These are phyloP conservation scores for Pseudoatta argentina DNA, from an alignment of 1,140 invertebrate genomes.

Conservation along the genomic window DNA sequence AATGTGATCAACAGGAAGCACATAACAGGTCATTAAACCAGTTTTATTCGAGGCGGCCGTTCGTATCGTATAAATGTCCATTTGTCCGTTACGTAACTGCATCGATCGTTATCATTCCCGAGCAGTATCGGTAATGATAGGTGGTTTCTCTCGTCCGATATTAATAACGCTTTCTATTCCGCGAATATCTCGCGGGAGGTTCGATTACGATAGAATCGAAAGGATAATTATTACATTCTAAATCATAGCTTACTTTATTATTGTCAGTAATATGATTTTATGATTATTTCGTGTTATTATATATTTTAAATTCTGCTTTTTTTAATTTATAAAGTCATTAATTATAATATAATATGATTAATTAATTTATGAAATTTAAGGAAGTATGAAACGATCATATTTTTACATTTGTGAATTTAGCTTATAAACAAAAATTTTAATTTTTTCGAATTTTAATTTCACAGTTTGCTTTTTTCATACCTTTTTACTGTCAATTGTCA, in stretches of 20 bases:
- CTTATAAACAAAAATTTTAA: neutral
- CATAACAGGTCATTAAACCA: constrained; percentile 75
- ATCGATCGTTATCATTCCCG: constrained; percentile 64
- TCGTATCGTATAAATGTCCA: constrained; percentile 64
- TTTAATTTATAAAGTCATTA: neutral
- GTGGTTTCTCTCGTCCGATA: constrained; percentile 42
- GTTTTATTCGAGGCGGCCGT: constrained; percentile 65
- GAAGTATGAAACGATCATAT: neutral
- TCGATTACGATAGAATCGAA: neutral
- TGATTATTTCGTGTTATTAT: neutral
- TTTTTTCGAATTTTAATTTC: neutral
- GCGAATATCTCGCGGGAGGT: neutral
- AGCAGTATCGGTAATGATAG: constrained; percentile 60
- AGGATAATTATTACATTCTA: constrained; percentile 28
- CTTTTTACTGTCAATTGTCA: neutral
- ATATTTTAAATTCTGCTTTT: constrained; percentile 1
- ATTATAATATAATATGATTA: neutral
- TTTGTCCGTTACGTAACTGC: constrained; percentile 67
- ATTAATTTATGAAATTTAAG: constrained; percentile 3
- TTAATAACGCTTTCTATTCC: constrained; percentile 56
- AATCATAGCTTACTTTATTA: neutral
- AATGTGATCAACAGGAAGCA: constrained; percentile 74
- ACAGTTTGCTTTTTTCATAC: neutral
- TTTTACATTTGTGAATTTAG: neutral
- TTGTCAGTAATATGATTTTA: neutral